Conservation (phyloP, 2,113 vertebrate genomes). For the Leucopsar rothschildi region DNA sequence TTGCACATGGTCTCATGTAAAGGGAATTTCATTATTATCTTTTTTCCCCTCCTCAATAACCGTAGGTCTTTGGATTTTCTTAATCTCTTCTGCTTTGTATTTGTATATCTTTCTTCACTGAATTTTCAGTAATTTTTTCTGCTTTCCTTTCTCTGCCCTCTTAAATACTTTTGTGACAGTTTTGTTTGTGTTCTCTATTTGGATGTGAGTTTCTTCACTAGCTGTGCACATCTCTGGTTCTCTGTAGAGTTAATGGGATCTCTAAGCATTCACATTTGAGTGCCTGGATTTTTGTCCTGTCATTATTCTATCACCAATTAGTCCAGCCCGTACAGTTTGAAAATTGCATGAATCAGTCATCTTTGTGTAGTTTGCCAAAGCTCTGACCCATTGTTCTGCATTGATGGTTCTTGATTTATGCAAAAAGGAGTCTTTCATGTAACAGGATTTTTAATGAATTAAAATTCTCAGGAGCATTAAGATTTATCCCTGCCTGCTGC, state of each 20-base stretch:
- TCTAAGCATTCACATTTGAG: not conserved
- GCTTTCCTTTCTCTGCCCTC: not conserved
- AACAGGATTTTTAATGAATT: not conserved
- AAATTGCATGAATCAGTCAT: slow-evolving; percentile 21
- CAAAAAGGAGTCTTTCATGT: not conserved
- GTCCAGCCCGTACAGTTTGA: not conserved
- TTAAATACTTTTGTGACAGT: not conserved
- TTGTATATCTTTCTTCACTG: not conserved
- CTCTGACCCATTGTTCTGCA: not conserved
- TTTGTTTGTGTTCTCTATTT: not conserved
- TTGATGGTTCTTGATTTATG: not conserved
- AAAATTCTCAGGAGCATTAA: not conserved
- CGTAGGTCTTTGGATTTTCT: not conserved
- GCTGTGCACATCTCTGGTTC: not conserved
- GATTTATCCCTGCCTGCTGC: not conserved
- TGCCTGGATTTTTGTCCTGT: slow-evolving; percentile 27
- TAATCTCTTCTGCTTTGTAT: not conserved
- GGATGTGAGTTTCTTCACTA: not conserved
- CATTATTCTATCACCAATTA: slow-evolving; percentile 22
- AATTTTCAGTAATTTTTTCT: not conserved
- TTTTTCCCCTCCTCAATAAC: fast-evolving
- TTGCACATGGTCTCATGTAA: not conserved
- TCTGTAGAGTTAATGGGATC: not conserved
- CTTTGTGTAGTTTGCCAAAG: slow-evolving; percentile 7
- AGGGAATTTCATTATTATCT: not conserved